A percentile compares a stretch with the other conserved stretches of the same genome.
These are phyloP conservation scores for Octomys mimax DNA, from an alignment of 2,797 vertebrate species.

Conservation along the genomic window DNA sequence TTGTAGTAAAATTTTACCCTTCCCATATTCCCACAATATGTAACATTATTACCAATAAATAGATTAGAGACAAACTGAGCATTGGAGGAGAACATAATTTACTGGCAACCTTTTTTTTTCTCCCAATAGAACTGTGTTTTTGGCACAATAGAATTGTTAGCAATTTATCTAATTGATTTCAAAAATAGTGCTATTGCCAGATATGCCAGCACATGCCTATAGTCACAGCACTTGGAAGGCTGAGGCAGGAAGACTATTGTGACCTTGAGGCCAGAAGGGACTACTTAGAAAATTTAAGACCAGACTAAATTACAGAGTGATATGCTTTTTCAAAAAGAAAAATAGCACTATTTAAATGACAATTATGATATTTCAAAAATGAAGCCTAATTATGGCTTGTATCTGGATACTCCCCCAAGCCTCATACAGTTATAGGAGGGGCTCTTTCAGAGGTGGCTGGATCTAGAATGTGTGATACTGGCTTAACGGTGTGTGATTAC, in stretches of 20 bases:
- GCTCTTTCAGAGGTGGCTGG: not conserved
- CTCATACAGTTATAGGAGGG: not conserved
- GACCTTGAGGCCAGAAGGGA: not conserved
- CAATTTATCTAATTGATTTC: slow-evolving; percentile 67
- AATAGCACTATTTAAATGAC: not conserved
- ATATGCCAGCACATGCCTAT: not conserved
- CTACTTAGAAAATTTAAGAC: not conserved
- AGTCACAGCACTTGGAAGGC: not conserved
- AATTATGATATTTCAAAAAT: slow-evolving; percentile 58
- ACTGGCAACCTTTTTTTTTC: slow-evolving; percentile 63
- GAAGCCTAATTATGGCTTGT: not conserved
- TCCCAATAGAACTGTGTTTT: slow-evolving; percentile 61
- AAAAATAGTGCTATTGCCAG: not conserved
- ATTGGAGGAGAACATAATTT: slow-evolving; percentile 41
- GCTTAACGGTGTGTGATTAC: not conserved
- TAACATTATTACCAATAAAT: slow-evolving; percentile 56
- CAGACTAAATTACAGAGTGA: not conserved
- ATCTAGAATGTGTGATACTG: not conserved
- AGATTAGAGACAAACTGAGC: slow-evolving; percentile 49
- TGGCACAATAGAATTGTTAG: slow-evolving; percentile 58
- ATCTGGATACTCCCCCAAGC: not conserved
- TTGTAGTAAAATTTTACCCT: too few relatives aligned
- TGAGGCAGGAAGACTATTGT: not conserved
- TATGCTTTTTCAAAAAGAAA: not conserved
- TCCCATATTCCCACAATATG: slow-evolving; percentile 20